Percentiles rank a stretch among this genome's conserved stretches.
Conservation (phyloP, 2,888 invertebrate species). For the Malachius bipustulatus region DNA sequence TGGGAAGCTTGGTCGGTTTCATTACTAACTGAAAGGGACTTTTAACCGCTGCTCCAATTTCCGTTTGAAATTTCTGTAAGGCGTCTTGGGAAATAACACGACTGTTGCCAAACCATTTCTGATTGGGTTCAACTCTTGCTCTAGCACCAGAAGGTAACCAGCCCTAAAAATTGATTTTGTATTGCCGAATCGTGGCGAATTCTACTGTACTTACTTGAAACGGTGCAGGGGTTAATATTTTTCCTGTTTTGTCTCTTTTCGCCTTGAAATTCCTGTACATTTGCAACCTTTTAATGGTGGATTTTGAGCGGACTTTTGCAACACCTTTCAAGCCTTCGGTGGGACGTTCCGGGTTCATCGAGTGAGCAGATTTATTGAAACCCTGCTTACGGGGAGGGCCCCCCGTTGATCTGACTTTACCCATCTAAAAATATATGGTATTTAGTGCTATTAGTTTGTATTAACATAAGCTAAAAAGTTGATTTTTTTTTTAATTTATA, state of each 20-base stretch:
- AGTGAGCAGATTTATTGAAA: constrained; percentile 77
- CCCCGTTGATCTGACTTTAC: constrained; percentile 58
- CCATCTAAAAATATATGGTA: constrained; percentile 56
- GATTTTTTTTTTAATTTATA: no score
- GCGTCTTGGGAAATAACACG: constrained; percentile 89
- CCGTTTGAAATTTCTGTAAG: constrained; percentile 82
- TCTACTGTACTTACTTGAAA: constrained; percentile 52
- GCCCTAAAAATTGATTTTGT: constrained; percentile 37
- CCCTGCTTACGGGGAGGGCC: constrained; percentile 74
- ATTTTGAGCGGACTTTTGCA: constrained; percentile 73
- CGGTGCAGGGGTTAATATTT: constrained; percentile 89
- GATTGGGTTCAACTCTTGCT: constrained; percentile 92
- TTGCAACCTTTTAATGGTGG: constrained; percentile 89
- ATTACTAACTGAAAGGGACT: constrained; percentile 97
- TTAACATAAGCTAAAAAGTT: no score
- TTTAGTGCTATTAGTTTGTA: no score
- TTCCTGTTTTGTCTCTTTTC: constrained; percentile 76
- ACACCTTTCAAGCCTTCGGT: constrained; percentile 71
- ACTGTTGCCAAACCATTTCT: constrained; percentile 99
- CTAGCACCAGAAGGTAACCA: constrained; percentile 77
- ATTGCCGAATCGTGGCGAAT: constrained; percentile 2
- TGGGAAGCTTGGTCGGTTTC: constrained; percentile 89
- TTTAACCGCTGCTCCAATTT: constrained; percentile 85
- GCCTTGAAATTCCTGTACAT: constrained; percentile 99
- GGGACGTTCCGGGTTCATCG: constrained; percentile 87